These are phyloP conservation scores for Drosophila pseudoobscura DNA, from an alignment of 1,140 invertebrate genomes.

Conservation along the genomic window DNA sequence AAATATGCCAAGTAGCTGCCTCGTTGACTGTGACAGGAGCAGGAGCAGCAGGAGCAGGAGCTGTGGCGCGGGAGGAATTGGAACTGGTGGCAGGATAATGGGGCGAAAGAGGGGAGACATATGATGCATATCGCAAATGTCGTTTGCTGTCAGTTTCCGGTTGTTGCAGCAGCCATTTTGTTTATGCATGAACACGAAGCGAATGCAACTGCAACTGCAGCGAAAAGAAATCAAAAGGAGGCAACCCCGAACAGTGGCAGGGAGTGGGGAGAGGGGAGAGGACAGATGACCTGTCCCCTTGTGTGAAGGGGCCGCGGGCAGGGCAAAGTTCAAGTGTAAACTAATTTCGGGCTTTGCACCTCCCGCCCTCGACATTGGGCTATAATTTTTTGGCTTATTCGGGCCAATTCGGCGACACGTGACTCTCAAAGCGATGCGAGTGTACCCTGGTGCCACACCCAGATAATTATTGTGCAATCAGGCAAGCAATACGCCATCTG, in stretches of 20 bases:
- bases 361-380: constrained; percentile 62
- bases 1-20: constrained; percentile 79
- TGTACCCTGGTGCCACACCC: background rate
- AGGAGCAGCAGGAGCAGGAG: background rate
- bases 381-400: constrained; percentile 50
- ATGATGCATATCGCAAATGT: constrained; percentile 81
- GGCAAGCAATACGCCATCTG: no score
- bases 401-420: constrained; percentile 35
- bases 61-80: background rate
- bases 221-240: constrained; percentile 24
- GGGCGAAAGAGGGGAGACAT: constrained; percentile 34
- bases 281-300: constrained; percentile 1
- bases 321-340: constrained; percentile 59
- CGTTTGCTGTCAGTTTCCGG: constrained; percentile 79
- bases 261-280: background rate
- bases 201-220: constrained; percentile 54
- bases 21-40: constrained; percentile 50
- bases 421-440: constrained; percentile 36
- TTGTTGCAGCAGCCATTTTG: constrained; percentile 79
- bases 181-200: constrained; percentile 79
- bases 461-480: background rate
- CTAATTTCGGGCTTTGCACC: constrained; percentile 62
- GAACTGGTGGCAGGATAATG: background rate
- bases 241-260: background rate
- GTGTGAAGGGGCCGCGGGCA: background rate